phyloP scores from a whole-genome alignment of 1,140 invertebrate genomes.

The Atta cephalotes region DNA sequence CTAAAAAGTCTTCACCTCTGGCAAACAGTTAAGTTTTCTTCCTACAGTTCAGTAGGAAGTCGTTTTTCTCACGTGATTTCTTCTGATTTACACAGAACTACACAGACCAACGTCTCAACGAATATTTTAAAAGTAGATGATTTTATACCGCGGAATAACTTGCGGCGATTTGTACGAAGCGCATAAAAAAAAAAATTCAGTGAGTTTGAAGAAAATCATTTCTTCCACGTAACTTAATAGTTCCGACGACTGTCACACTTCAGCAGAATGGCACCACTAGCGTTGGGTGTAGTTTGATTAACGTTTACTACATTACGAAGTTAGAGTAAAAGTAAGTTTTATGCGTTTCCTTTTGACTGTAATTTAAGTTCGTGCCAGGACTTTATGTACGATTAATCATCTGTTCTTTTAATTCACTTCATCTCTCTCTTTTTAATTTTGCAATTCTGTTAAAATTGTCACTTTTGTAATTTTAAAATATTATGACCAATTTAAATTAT shows the following conservation, averaged over 20 bases:
- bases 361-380: constrained; percentile 51
- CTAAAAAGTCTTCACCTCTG: constrained; percentile 26
- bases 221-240: constrained; percentile 67
- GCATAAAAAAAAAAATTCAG: constrained; percentile 54
- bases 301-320: constrained; percentile 61
- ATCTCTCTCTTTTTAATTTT: not conserved
- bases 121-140: constrained; percentile 67
- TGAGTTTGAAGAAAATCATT: constrained; percentile 60
- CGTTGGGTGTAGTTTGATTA: constrained; percentile 55
- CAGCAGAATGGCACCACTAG: constrained; percentile 13
- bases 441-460: not conserved
- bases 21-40: constrained; percentile 48
- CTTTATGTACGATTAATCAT: not conserved
- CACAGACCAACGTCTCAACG: constrained; percentile 11
- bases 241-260: constrained; percentile 60
- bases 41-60: constrained; percentile 5
- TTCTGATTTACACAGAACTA: constrained; percentile 24
- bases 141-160: not conserved
- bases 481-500: not conserved
- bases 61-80: constrained; percentile 56
- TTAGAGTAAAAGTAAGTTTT: constrained; percentile 39
- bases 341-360: constrained; percentile 34
- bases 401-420: not conserved
- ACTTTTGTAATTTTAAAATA: constrained; percentile 11
- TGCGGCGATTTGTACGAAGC: constrained; percentile 42